phyloP scores from a whole-genome alignment of 2,888 invertebrate species.

The Heliconius cydno region DNA sequence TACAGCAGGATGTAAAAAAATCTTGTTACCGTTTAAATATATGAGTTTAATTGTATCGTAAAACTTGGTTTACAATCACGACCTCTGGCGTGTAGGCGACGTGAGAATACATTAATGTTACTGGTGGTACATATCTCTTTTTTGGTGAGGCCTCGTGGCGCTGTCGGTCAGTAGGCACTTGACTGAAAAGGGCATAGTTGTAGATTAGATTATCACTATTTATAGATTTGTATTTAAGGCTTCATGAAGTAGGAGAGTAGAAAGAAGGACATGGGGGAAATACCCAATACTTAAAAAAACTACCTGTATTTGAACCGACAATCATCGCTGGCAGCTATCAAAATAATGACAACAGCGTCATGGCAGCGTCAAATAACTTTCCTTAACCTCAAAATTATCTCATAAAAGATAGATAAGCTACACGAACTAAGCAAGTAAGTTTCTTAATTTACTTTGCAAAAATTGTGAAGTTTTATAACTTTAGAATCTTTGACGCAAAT shows the following conservation, averaged over 20 bases:
- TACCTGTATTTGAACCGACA: neutral
- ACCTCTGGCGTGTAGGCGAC: conserved; percentile 14
- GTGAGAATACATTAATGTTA: conserved; percentile 10
- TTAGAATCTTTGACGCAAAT: conserved; percentile 37
- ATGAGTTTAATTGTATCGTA: conserved; percentile 23
- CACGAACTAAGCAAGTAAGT: conserved; percentile 11
- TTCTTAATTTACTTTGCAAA: conserved; percentile 22
- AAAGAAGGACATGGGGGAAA: no score
- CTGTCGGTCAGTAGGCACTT: no score
- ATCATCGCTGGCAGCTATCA: neutral
- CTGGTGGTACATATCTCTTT: neutral
- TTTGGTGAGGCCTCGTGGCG: neutral
- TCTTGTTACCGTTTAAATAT: conserved; percentile 30
- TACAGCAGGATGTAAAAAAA: conserved; percentile 12
- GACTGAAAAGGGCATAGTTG: no score
- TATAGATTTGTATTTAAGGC: no score
- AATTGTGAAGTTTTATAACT: conserved; percentile 33
- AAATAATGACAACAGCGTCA: neutral
- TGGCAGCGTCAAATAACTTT: neutral
- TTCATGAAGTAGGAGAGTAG: no score
- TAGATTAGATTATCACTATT: neutral
- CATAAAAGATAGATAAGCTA: conserved; percentile 5
- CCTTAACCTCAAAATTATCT: neutral
- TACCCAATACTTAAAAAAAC: no score
- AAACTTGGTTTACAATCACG: conserved; percentile 14